Evolutionary conservation across 2,888 invertebrate species (phyloP).

Genomic region (Malthinus flaveolus): DNA sequence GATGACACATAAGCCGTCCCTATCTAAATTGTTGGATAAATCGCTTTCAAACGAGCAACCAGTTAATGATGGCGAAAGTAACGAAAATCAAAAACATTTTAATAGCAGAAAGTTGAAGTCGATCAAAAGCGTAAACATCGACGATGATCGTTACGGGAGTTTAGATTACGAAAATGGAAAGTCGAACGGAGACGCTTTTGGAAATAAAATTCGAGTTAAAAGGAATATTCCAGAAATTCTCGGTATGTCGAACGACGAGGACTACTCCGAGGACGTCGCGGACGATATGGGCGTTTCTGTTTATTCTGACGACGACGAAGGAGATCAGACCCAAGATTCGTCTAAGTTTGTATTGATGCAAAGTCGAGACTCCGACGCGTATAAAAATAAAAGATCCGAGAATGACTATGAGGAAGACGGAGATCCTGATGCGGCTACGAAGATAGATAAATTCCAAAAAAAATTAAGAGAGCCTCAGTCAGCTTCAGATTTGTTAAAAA

Average conservation of each 20-base stretch:
- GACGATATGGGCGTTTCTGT: neutral
- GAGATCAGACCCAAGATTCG: neutral
- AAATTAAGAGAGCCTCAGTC: neutral
- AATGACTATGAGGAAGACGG: slow-evolving; percentile 23
- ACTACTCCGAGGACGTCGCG: slow-evolving; percentile 35
- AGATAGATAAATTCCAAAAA: slow-evolving; percentile 17
- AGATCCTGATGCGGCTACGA: slow-evolving; percentile 13
- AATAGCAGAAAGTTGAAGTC: slow-evolving; percentile 5
- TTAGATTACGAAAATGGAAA: slow-evolving; percentile 23
- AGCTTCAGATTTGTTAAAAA: too few species aligned
- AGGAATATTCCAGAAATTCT: slow-evolving; percentile 30
- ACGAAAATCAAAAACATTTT: neutral
- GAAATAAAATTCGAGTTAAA: slow-evolving; percentile 19
- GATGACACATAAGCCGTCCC: neutral
- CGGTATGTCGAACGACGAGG: slow-evolving; percentile 38
- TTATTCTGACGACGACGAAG: slow-evolving; percentile 11
- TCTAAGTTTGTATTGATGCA: neutral
- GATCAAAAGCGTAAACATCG: neutral
- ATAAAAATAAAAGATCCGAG: slow-evolving; percentile 15
- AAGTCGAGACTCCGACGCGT: neutral
- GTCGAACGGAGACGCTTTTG: slow-evolving; percentile 8
- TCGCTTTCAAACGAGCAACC: too few species aligned
- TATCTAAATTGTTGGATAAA: neutral
- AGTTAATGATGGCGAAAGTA: neutral
- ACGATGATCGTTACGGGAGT: slow-evolving; percentile 4